Conservation (phyloP, 2,797 vertebrate species). For the Sebastes kiyomatsui region DNA sequence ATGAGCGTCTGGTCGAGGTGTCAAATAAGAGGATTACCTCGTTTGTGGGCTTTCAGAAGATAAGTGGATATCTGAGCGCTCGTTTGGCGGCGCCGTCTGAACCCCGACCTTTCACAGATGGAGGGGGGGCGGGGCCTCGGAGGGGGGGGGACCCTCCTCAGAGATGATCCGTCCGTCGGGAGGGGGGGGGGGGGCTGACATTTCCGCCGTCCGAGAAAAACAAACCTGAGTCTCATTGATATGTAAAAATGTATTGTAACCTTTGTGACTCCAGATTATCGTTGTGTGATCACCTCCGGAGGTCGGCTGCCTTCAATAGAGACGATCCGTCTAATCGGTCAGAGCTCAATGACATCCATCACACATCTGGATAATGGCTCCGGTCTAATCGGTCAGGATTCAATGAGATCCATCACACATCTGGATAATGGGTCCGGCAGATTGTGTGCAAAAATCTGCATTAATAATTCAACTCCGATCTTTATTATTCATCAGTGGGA, state of each 20-base stretch:
- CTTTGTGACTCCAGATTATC: conserved; percentile 70
- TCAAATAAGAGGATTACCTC: conserved; percentile 66
- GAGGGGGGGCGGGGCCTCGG: not conserved
- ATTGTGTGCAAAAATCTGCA: conserved; percentile 82
- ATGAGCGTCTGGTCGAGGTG: conserved; percentile 64
- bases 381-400: conserved; percentile 75
- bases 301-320: conserved; percentile 27
- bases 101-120: conserved; percentile 62
- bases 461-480: conserved; percentile 77
- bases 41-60: conserved; percentile 65
- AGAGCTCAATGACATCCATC: conserved; percentile 78
- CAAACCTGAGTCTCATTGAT: conserved; percentile 65
- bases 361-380: conserved; percentile 75
- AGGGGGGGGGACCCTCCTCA: not conserved
- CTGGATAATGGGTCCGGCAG: conserved; percentile 76
- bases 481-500: conserved; percentile 75
- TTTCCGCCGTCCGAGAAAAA: conserved; percentile 53
- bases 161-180: conserved; percentile 28
- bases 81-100: conserved; percentile 33
- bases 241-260: conserved; percentile 64
- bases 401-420: conserved; percentile 78
- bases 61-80: conserved; percentile 64
- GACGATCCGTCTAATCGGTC: conserved; percentile 73
- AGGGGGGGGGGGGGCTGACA: conserved; percentile 53
- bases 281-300: conserved; percentile 63